Evolutionary conservation across 2,797 vertebrate genomes (phyloP), one percentile per base, ranked within the genome.

Genomic region (Poecile montanus): DNA sequence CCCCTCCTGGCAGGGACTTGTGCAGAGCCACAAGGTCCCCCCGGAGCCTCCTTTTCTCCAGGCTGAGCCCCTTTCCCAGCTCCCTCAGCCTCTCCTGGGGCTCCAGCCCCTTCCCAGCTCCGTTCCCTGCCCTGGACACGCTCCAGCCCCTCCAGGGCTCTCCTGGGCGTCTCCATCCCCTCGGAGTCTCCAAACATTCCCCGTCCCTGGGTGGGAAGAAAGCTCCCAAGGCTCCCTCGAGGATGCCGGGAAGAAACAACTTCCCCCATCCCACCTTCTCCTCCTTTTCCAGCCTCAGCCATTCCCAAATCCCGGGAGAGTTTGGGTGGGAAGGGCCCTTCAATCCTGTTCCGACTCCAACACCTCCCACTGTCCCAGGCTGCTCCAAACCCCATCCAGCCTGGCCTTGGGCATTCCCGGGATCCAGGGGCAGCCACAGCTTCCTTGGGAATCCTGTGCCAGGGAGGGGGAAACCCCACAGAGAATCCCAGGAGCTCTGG

Each of bases 291-390:
- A 32, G 27, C 21, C 51, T 18, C 51, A 23, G 38, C 9, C 19
- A 27, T 29, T 76, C 60, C 22, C 29, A 53, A 34, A 47, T 45
- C 70, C 48, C 0, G 2, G 26, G 56, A 22, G 25, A 4, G 19
- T 36, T 68, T 32, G 44, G 16, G 17, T 21, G 2, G 58, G 38
- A 26, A 73, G 20, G 11, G 48, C n/a, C 45, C 21, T 30, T 2
- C 1, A 26, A 68, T 16, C 1, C 3, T 57, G 0, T 25, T 34
- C 10, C 68, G n/a, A 2, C 6, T 19, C 56, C 54, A 9, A 6
- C 61, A 13, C 2, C n/a, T 57, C 0, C 62, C 15, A 1, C 26
- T 0, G 1, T 19, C 40, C 0, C 42, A 45, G 60, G 36, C 0
- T 22, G 36, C 54, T 45, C 72, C 18, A 2, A 58, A 22, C 40